Percentiles rank a stretch among this genome's conserved stretches.
Conservation (phyloP, 2,797 vertebrate genomes). For the Sternarchorhynchus goeldii region DNA sequence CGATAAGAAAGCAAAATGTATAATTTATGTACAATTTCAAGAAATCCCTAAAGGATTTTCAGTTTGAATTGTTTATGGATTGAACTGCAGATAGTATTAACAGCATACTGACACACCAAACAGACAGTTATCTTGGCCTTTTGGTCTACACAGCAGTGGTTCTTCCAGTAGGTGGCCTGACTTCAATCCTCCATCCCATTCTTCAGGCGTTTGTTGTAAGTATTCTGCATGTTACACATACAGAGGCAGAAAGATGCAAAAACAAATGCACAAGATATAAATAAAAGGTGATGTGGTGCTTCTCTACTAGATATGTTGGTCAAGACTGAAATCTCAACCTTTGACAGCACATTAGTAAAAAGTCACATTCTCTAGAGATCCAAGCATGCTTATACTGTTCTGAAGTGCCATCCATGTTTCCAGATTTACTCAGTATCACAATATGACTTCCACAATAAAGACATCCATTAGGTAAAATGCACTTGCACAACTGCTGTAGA, state of each 20-base stretch:
- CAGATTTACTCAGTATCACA: background rate
- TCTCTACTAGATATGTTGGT: constrained; percentile 24
- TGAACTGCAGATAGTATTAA: constrained; percentile 18
- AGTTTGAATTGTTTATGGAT: constrained; percentile 18
- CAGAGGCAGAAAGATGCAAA: constrained; percentile 26
- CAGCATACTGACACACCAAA: constrained; percentile 23
- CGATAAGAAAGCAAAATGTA: constrained; percentile 42
- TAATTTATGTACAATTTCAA: constrained; percentile 43
- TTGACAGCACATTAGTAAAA: constrained; percentile 55
- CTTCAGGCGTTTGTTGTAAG: constrained; percentile 1
- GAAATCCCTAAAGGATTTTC: constrained; percentile 9
- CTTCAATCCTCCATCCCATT: background rate
- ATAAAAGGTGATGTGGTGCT: constrained; percentile 16
- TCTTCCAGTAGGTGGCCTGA: constrained; percentile 23
- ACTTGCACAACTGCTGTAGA: background rate
- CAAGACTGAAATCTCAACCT: constrained; percentile 69
- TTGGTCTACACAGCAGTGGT: constrained; percentile 19
- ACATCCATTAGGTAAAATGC: background rate
- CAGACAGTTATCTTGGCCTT: background rate
- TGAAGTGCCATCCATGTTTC: constrained; percentile 1
- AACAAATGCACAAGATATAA: constrained; percentile 39
- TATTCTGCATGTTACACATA: constrained; percentile 36
- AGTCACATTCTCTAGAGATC: constrained; percentile 24
- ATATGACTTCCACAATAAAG: background rate
- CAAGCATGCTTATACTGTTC: background rate